A percentile compares a stretch with the other conserved stretches of the same genome.
These are phyloP conservation scores for Phymastichus coffea DNA, from an alignment of 1,140 invertebrate species.

Conservation along the genomic window DNA sequence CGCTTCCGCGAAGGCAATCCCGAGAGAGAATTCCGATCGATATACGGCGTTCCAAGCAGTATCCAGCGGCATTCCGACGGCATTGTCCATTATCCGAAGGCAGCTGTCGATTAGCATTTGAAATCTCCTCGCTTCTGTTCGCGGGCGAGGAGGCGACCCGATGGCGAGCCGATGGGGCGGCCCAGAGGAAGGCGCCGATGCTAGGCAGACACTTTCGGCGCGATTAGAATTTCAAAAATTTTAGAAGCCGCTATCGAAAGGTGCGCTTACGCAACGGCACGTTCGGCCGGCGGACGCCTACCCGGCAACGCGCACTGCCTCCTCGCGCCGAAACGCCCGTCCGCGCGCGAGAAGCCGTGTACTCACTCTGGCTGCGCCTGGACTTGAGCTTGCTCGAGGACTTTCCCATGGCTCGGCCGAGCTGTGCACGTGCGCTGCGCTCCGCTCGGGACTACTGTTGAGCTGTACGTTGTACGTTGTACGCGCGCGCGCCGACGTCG, in stretches of 20 bases:
- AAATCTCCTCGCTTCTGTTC: neutral
- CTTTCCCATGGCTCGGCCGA: conserved; percentile 41
- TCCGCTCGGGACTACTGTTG: neutral
- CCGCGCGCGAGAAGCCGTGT: neutral
- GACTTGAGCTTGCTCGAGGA: conserved; percentile 49
- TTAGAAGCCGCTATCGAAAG: neutral
- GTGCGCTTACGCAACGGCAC: neutral
- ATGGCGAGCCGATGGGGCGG: no score
- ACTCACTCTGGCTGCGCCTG: conserved; percentile 48
- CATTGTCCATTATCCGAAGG: no score
- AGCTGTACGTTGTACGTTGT: no score
- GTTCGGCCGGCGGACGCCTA: no score
- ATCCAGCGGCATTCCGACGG: no score
- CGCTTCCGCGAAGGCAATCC: no score
- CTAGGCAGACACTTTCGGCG: conserved; percentile 9
- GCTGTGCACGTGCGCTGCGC: neutral
- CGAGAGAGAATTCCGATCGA: no score
- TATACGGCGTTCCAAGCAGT: no score
- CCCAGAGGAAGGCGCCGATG: neutral
- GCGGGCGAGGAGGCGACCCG: neutral
- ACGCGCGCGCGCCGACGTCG: neutral
- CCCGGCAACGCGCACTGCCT: no score
- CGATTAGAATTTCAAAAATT: conserved; percentile 38
- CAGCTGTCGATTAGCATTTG: no score
- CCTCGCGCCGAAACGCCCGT: no score